Conservation (phyloP, 2,888 invertebrate genomes). For the Ferrisia virgata region DNA sequence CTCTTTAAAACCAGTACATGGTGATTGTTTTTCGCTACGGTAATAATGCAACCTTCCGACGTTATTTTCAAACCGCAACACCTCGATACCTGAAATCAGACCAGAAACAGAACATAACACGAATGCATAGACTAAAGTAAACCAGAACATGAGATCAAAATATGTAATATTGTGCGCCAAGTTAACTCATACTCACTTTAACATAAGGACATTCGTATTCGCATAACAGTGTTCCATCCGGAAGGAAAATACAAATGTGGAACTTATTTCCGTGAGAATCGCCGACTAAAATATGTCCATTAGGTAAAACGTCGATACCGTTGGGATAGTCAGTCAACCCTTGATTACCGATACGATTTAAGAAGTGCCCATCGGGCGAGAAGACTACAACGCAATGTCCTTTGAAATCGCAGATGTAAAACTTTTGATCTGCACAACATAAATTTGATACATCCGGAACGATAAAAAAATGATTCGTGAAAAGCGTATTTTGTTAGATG, state of each 20-base stretch:
- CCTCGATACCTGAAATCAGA: slow-evolving; percentile 78
- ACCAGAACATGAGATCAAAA: not conserved
- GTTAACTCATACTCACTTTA: slow-evolving; percentile 64
- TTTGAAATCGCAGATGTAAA: slow-evolving; percentile 96
- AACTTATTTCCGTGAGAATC: slow-evolving; percentile 97
- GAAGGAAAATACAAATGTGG: slow-evolving; percentile 91
- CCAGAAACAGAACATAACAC: slow-evolving; percentile 28
- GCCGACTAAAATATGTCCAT: slow-evolving; percentile 92
- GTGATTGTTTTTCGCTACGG: slow-evolving; percentile 97
- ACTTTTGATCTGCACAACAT: slow-evolving; percentile 74
- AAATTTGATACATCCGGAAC: no score
- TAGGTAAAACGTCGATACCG: slow-evolving; percentile 95
- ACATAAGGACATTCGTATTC: slow-evolving; percentile 97
- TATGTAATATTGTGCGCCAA: not conserved
- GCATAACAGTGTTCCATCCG: slow-evolving; percentile 79
- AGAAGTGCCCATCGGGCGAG: slow-evolving; percentile 85
- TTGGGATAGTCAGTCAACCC: slow-evolving; percentile 95
- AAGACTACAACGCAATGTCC: slow-evolving; percentile 97
- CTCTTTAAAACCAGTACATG: slow-evolving; percentile 89
- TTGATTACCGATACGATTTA: slow-evolving; percentile 91
- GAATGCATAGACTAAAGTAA: no score
- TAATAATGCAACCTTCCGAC: slow-evolving; percentile 92
- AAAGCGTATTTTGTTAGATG: not conserved
- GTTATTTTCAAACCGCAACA: slow-evolving; percentile 97
- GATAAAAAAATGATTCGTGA: not conserved